phyloP scores from a whole-genome alignment of 2,888 invertebrate genomes.

The Odontomyia ornata region DNA sequence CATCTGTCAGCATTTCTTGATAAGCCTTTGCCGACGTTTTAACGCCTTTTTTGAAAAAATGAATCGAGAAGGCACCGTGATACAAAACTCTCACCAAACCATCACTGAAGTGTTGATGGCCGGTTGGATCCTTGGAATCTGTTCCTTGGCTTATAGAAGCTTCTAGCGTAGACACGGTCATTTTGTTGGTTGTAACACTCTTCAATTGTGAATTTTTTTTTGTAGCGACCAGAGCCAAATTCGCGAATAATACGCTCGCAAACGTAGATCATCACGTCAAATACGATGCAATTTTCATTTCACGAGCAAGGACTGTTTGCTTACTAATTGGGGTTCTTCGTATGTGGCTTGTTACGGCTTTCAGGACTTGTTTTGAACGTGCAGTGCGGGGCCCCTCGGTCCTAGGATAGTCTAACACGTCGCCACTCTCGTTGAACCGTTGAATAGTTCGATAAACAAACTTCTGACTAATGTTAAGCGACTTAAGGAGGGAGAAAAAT shows the following conservation, averaged over 20 bases:
- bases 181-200: background rate
- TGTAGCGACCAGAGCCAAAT: background rate
- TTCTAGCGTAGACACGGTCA: background rate
- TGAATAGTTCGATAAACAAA: background rate
- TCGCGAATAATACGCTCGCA: background rate
- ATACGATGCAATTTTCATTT: background rate
- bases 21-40: background rate
- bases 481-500: too few relatives aligned
- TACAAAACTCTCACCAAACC: conserved; percentile 1
- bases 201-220: conserved; percentile 5
- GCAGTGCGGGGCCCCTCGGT: background rate
- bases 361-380: too few relatives aligned
- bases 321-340: background rate
- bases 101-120: background rate
- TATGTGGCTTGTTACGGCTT: background rate
- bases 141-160: background rate
- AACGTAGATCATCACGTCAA: background rate
- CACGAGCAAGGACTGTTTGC: too few relatives aligned
- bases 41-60: background rate
- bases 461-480: background rate
- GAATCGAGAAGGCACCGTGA: background rate
- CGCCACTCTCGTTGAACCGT: background rate
- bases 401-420: background rate
- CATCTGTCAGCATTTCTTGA: background rate
- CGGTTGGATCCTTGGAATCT: background rate